Evolutionary conservation across 2,113 vertebrate species (phyloP).

Genomic region (Gymnocephalus cernua): DNA sequence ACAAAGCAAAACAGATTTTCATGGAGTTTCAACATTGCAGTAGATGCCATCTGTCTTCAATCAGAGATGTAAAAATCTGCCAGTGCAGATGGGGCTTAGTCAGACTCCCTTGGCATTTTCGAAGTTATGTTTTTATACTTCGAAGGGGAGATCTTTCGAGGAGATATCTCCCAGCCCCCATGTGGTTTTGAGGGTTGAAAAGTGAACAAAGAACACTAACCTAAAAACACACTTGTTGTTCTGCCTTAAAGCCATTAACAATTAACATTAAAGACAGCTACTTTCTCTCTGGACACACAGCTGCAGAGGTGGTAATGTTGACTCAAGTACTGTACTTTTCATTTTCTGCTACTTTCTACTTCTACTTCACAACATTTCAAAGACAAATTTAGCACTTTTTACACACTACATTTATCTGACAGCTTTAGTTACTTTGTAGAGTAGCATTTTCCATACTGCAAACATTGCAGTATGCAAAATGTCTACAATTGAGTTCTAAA

Average conservation of each 20-base stretch:
- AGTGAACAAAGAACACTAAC: conserved; percentile 29
- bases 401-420: too few species aligned
- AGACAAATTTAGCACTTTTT: too few species aligned
- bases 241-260: background rate
- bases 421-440: too few species aligned
- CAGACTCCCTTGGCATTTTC: conserved; percentile 32
- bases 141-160: conserved; percentile 6
- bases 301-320: too few species aligned
- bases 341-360: too few species aligned
- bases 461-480: too few species aligned
- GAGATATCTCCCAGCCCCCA: conserved; percentile 21
- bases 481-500: too few species aligned
- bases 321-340: too few species aligned
- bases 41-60: conserved; percentile 53
- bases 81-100: conserved; percentile 27
- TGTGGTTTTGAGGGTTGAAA: conserved; percentile 27
- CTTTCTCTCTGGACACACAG: too few species aligned
- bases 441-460: too few species aligned
- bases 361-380: too few species aligned
- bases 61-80: conserved; percentile 52
- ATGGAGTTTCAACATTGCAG: conserved; percentile 40
- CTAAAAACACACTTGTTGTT: background rate
- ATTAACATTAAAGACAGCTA: too few species aligned
- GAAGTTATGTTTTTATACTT: conserved; percentile 40
- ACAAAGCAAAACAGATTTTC: conserved; percentile 40